A percentile compares a stretch with the other conserved stretches of the same genome.
Conservation (phyloP, 2,113 vertebrate genomes). For the Ptilorrhoa leucosticta region DNA sequence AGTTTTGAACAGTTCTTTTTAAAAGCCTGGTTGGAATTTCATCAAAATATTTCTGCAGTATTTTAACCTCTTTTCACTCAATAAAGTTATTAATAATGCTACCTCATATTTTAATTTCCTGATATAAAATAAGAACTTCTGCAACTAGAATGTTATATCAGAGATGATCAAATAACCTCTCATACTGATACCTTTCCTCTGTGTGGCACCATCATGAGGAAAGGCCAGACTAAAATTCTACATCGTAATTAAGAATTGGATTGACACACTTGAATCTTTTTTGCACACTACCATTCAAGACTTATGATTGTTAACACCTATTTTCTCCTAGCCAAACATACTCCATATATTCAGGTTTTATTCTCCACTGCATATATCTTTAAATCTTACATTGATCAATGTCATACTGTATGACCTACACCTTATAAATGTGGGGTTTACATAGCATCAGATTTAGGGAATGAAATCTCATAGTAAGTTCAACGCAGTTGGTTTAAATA, state of each 20-base stretch:
- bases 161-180: not conserved
- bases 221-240: not conserved
- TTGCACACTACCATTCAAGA: not conserved
- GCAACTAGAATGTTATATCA: not conserved
- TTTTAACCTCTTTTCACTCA: not conserved
- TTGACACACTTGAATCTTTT: not conserved
- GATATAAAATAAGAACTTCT: not conserved
- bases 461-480: not conserved
- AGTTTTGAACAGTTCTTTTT: not conserved
- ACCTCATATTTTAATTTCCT: not conserved
- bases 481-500: not conserved
- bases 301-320: not conserved
- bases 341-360: not conserved
- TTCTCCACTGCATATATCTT: not conserved
- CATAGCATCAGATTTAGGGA: not conserved
- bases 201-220: not conserved
- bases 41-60: not conserved
- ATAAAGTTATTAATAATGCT: not conserved
- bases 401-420: not conserved
- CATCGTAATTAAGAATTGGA: not conserved
- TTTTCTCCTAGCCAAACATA: not conserved
- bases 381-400: not conserved
- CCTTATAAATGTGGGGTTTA: not conserved
- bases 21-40: not conserved
- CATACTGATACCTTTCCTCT: not conserved